Evolutionary conservation across 53 echinoderm and acorn worm species (phyloP).

Genomic region (Antedon mediterranea): DNA sequence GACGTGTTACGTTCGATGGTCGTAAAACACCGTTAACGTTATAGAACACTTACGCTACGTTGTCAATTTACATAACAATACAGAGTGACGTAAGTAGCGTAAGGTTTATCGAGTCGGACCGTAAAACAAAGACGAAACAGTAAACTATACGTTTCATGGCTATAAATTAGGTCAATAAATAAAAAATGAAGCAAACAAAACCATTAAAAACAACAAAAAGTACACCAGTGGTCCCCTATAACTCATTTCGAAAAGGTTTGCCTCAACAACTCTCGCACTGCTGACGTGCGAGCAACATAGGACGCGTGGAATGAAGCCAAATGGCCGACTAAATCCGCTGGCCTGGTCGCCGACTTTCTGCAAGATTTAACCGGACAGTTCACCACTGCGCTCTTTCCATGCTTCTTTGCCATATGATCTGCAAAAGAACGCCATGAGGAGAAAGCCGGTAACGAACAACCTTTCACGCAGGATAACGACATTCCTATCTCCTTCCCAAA

Average conservation of each 20-base stretch:
- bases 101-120: no score
- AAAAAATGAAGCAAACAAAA: no score
- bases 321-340: background rate
- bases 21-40: no score
- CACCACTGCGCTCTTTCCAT: background rate
- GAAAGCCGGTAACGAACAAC: background rate
- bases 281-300: background rate
- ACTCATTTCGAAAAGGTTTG: background rate
- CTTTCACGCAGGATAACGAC: background rate
- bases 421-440: background rate
- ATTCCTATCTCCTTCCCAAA: background rate
- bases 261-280: background rate
- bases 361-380: background rate
- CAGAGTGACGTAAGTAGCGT: no score
- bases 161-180: no score
- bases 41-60: no score
- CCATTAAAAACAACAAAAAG: no score
- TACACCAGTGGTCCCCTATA: background rate
- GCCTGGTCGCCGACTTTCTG: background rate
- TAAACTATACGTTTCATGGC: no score
- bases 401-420: background rate
- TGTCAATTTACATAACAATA: no score
- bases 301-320: background rate
- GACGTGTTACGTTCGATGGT: no score
- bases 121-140: no score